These are phyloP conservation scores for Dendrocincla fuliginosa DNA, from an alignment of 2,797 vertebrate genomes.

Conservation along the genomic window DNA sequence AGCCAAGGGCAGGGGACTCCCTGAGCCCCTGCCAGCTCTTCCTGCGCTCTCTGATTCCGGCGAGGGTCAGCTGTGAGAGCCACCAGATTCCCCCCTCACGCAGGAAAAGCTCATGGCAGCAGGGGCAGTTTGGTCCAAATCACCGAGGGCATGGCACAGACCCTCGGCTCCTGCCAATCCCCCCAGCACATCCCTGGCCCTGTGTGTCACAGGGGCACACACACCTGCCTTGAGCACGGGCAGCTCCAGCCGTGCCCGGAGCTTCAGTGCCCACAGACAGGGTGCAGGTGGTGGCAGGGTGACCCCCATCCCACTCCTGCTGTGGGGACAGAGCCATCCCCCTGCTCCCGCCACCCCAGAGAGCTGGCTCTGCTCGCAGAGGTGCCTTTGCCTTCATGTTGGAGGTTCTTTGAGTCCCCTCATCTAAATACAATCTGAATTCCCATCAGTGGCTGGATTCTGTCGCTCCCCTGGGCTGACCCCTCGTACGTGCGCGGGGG, in stretches of 20 bases:
- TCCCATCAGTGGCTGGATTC: fast-evolving
- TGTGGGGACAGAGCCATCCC: fast-evolving
- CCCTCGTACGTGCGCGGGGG: neutral
- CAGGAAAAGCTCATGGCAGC: neutral
- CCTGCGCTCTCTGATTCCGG: neutral
- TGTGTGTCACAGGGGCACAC: fast-evolving
- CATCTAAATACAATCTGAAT: neutral
- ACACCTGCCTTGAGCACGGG: neutral
- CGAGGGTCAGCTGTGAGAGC: fast-evolving
- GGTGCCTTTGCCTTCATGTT: neutral
- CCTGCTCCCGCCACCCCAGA: fast-evolving
- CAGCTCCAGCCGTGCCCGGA: fast-evolving
- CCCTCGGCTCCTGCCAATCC: neutral
- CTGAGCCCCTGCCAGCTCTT: neutral
- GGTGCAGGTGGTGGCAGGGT: neutral
- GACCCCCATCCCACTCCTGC: fast-evolving
- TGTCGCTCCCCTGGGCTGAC: neutral
- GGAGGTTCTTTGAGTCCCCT: neutral
- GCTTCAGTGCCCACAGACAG: fast-evolving
- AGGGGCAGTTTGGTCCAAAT: neutral
- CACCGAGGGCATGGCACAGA: fast-evolving
- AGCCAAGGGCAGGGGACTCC: neutral
- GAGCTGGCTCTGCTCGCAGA: neutral
- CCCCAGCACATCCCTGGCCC: neutral
- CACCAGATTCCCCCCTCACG: fast-evolving